phyloP scores from a whole-genome alignment of 1,140 invertebrate genomes.

The Carposina sasakii region DNA sequence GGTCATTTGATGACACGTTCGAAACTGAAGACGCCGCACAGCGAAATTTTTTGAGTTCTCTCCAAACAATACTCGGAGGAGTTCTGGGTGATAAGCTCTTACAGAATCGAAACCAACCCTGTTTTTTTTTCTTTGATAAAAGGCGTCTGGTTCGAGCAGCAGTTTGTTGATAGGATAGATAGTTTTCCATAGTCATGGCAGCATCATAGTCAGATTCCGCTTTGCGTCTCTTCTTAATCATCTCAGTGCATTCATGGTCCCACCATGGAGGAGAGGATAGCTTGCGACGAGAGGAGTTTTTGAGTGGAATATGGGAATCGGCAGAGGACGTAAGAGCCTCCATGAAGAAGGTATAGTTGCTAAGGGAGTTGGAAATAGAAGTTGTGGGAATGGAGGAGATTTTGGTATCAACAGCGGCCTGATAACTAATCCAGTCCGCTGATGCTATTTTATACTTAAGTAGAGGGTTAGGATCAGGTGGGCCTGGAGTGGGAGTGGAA shows the following conservation, averaged over 20 bases:
- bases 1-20: not conserved
- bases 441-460: not conserved
- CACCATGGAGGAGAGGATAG: constrained; percentile 7
- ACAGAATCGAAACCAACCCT: constrained; percentile 7
- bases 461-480: not conserved
- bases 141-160: not conserved
- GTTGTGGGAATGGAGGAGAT: not conserved
- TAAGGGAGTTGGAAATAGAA: not conserved
- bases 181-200: not conserved
- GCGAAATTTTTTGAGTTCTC: constrained; percentile 1
- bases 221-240: constrained; percentile 1
- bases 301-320: constrained; percentile 6
- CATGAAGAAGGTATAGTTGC: not conserved
- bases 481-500: not conserved
- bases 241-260: constrained; percentile 10
- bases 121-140: not conserved
- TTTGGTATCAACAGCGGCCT: not conserved
- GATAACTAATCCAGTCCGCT: not conserved
- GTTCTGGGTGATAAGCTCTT: constrained; percentile 1
- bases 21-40: not conserved
- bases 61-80: constrained; percentile 2
- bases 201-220: constrained; percentile 7
- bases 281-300: not conserved
- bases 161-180: not conserved
- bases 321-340: not conserved